Evolutionary conservation across 2,888 invertebrate species (phyloP), one percentile per base, ranked within the genome.

Genomic region (Maniola hyperantus): DNA sequence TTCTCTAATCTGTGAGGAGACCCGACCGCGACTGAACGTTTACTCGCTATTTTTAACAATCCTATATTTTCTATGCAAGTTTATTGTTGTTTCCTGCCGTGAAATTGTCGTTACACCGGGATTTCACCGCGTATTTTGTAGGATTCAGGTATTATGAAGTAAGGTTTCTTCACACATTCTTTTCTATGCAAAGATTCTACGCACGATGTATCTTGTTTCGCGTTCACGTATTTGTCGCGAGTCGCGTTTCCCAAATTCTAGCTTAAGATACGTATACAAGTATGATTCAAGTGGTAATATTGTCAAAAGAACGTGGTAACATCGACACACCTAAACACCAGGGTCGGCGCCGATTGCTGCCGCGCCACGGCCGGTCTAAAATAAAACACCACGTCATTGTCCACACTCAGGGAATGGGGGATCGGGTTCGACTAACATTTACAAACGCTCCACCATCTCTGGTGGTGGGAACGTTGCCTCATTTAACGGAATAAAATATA

Each of bases 251-350:
- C 15, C 48, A 48, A 48, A 15, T 48, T 48, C 48, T 48, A 48
- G 18, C 18, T 8, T 15, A 48, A 48, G 15, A 65, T 70, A 62
- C 62, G 50, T 61, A 48, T n/a, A 57, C 59, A 39, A n/a, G 46
- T 34, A 77, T 74, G 71, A 79, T 85, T 83, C 82, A 89, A 89
- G 83, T 84, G 80, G 80, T 81, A 86, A 83, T 78, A 78, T 80
- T 80, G 71, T 77, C 75, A 79, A 81, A 77, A 85, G 26, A 79
- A 85, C 82, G 78, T 83, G 89, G 85, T 85, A 89, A 91, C 91
- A 91, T 88, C 91, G 92, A 93, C 93, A 93, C 93, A 93, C 93
- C 93, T 93, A 93, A 92, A 92, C 87, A 93, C 93, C 85, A 93
- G 91, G 84, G 93, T 92, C 79, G 93, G 93, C 78, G 93, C 92